Conservation (phyloP, 2,113 vertebrate species). For the Poeciliopsis occidentalis region DNA sequence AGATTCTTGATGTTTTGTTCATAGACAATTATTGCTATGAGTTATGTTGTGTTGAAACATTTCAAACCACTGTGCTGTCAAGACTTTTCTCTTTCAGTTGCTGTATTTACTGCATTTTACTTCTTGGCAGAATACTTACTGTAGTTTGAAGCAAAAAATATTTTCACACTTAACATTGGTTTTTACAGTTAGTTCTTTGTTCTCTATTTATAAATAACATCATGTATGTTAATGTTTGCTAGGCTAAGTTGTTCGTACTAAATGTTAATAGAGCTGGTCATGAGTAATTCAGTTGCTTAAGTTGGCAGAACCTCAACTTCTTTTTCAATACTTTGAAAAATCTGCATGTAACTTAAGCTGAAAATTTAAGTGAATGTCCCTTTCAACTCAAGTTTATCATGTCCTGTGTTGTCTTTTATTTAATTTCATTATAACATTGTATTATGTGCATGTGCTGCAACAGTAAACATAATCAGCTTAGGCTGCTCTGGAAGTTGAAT, state of each 20-base stretch:
- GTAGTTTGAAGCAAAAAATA: constrained; percentile 11
- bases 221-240: constrained; percentile 11
- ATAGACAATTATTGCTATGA: neutral
- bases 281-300: constrained; percentile 3
- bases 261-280: constrained; percentile 4
- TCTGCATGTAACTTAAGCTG: neutral
- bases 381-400: neutral
- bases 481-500: neutral
- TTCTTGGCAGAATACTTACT: constrained; percentile 3
- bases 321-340: neutral
- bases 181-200: constrained; percentile 3
- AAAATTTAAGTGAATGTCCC: constrained; percentile 2
- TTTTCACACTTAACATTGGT: constrained; percentile 8
- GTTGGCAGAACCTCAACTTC: neutral
- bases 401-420: neutral
- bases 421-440: neutral
- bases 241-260: constrained; percentile 11
- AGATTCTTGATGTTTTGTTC: neutral
- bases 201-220: neutral
- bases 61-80: constrained; percentile 22
- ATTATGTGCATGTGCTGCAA: neutral
- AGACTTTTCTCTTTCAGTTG: neutral
- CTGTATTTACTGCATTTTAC: constrained; percentile 12
- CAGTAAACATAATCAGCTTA: neutral
- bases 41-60: constrained; percentile 25